A percentile compares a stretch with the other conserved stretches of the same genome.
These are phyloP conservation scores for Mesocricetus auratus DNA, from an alignment of 2,113 vertebrate species.

Conservation along the genomic window DNA sequence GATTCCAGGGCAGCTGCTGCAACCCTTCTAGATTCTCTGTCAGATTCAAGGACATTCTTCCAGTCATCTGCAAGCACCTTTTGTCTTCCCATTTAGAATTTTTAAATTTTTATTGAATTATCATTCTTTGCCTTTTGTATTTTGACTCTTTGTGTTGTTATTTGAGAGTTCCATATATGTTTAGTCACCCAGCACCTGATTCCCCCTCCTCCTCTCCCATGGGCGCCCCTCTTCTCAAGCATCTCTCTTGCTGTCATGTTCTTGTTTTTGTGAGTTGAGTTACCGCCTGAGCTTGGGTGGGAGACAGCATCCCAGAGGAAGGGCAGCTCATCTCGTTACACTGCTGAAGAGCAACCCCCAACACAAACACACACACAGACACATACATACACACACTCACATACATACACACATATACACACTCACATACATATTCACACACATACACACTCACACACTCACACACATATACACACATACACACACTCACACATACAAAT, in stretches of 20 bases:
- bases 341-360: neutral
- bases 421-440: too few species aligned
- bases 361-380: too few species aligned
- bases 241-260: neutral
- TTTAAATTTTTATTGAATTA: neutral
- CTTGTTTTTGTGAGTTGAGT: neutral
- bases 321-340: neutral
- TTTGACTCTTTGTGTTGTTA: neutral
- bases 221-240: neutral
- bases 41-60: neutral
- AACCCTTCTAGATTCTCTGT: neutral
- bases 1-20: neutral
- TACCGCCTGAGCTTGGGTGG: neutral
- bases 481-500: too few species aligned
- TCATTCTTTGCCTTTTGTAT: neutral
- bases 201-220: neutral
- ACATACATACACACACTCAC: too few species aligned
- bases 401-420: too few species aligned
- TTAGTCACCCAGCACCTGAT: neutral
- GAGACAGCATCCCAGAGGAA: neutral
- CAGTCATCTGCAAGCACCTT: conserved; percentile 6
- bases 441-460: too few species aligned
- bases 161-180: neutral
- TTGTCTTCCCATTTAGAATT: neutral
- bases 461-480: too few species aligned